These are phyloP conservation scores for Lathamus discolor DNA, from an alignment of 2,113 vertebrate species.

Conservation along the genomic window DNA sequence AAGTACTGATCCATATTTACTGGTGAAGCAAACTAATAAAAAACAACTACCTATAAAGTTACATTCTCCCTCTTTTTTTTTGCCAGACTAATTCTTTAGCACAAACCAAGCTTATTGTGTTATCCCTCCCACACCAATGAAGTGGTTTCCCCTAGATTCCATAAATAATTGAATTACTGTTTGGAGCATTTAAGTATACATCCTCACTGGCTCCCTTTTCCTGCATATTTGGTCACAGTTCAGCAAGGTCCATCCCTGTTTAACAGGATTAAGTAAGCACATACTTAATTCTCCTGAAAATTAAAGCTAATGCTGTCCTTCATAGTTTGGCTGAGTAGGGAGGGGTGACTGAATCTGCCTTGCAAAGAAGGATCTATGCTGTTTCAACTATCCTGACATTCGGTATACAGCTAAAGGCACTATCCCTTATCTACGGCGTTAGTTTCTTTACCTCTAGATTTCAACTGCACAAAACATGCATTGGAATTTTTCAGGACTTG, in stretches of 20 bases:
- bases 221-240: not conserved
- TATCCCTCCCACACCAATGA: conserved; percentile 22
- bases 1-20: conserved; percentile 75
- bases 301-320: not conserved
- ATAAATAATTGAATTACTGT: not conserved
- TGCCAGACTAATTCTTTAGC: conserved; percentile 70
- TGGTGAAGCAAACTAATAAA: conserved; percentile 75
- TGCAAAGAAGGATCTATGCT: not conserved
- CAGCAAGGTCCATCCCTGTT: not conserved
- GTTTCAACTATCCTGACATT: not conserved
- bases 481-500: conserved; percentile 12
- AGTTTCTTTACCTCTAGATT: conserved; percentile 4
- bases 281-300: not conserved
- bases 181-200: conserved; percentile 23
- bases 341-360: not conserved
- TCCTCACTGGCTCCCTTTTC: conserved; percentile 43
- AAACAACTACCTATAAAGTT: conserved; percentile 76
- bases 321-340: not conserved
- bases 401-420: not conserved
- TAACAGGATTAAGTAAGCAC: not conserved
- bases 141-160: not conserved
- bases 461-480: not conserved
- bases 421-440: not conserved
- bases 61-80: conserved; percentile 71
- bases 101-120: conserved; percentile 36